These are phyloP conservation scores for Ornithoptera alexandrae DNA, from an alignment of 2,888 invertebrate species.

Conservation along the genomic window DNA sequence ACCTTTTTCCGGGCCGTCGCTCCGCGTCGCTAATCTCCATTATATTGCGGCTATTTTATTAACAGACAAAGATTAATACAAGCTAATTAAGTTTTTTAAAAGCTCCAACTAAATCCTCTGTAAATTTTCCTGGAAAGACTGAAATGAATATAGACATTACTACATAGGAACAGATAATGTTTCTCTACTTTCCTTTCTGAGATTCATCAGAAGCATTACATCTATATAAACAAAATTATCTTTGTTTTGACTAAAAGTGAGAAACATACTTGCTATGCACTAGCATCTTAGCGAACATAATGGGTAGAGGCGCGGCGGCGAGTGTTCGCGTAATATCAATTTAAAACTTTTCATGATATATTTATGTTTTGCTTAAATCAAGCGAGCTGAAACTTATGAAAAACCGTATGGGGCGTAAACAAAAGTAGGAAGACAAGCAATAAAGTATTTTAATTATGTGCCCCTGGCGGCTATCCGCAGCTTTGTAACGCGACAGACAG, in stretches of 20 bases:
- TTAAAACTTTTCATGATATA: constrained; percentile 57
- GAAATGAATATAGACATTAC: too few relatives aligned
- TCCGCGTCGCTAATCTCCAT: background rate
- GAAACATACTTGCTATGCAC: too few relatives aligned
- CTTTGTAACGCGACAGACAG: background rate
- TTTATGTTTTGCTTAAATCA: constrained; percentile 46
- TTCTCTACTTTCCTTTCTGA: too few relatives aligned
- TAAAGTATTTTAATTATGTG: constrained; percentile 30
- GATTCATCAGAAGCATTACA: too few relatives aligned
- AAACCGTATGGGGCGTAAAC: constrained; percentile 22
- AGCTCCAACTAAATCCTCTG: too few relatives aligned
- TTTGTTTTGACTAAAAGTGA: too few relatives aligned
- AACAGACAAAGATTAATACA: background rate
- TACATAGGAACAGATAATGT: too few relatives aligned
- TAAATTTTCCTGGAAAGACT: too few relatives aligned
- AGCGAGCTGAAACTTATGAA: constrained; percentile 38
- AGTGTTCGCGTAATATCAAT: constrained; percentile 52
- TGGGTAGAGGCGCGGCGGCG: background rate
- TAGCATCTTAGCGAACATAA: too few relatives aligned
- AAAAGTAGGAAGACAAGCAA: constrained; percentile 27
- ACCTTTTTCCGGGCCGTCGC: background rate
- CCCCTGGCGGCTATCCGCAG: constrained; percentile 5
- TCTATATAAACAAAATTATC: too few relatives aligned
- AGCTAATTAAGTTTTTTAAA: too few relatives aligned
- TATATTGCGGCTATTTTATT: background rate